A percentile compares a stretch with the other conserved stretches of the same genome.
phyloP scores from a whole-genome alignment of 2,888 invertebrate genomes.

The Cantharis nigra region DNA sequence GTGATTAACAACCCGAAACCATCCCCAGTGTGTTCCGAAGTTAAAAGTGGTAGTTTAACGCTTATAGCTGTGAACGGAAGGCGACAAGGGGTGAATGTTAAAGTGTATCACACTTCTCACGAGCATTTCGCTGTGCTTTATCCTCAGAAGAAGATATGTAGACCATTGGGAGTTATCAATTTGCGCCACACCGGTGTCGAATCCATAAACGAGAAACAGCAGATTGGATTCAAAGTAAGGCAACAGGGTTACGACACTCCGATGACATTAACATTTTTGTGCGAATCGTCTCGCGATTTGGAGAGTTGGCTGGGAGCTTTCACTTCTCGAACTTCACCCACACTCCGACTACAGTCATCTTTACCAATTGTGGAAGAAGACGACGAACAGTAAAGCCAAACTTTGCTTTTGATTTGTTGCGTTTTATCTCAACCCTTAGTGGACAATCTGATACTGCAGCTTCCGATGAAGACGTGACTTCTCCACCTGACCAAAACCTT shows the following conservation, averaged over 20 bases:
- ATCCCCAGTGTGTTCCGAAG: slow-evolving; percentile 61
- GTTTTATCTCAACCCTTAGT: neutral
- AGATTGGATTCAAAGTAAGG: slow-evolving; percentile 60
- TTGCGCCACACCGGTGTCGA: slow-evolving; percentile 65
- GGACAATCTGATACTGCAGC: neutral
- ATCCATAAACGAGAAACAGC: slow-evolving; percentile 54
- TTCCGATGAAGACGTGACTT: neutral
- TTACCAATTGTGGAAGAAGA: slow-evolving; percentile 66
- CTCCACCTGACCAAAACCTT: neutral
- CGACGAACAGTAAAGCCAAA: slow-evolving; percentile 57
- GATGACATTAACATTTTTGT: slow-evolving; percentile 62
- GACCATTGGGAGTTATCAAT: slow-evolving; percentile 66
- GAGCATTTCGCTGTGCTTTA: slow-evolving; percentile 70
- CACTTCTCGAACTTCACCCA: slow-evolving; percentile 56
- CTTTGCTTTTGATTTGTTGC: neutral
- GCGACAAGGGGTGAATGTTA: slow-evolving; percentile 65
- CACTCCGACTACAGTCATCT: slow-evolving; percentile 60
- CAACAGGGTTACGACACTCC: slow-evolving; percentile 69
- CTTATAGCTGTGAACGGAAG: slow-evolving; percentile 63
- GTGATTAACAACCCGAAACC: slow-evolving; percentile 46
- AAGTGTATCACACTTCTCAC: slow-evolving; percentile 66
- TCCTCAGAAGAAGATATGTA: slow-evolving; percentile 66
- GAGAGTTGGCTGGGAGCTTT: slow-evolving; percentile 66
- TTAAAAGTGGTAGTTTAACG: slow-evolving; percentile 67
- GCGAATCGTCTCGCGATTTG: slow-evolving; percentile 62